Conservation (phyloP, 2,797 vertebrate species). For the Agapornis canus region DNA sequence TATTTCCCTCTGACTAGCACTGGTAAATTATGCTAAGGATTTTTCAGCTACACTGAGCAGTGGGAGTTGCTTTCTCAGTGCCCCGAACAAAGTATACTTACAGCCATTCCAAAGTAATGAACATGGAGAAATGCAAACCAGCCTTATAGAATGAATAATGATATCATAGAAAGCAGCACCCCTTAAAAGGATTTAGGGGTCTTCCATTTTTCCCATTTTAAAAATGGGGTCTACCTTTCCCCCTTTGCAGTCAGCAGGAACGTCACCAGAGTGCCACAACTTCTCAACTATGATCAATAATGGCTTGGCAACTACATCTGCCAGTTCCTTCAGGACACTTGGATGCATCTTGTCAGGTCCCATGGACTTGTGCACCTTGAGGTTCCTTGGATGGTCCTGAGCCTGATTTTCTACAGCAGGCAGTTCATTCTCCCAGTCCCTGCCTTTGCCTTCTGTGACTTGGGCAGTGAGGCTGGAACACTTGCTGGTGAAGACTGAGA, state of each 20-base stretch:
- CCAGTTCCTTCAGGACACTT: not conserved
- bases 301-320: not conserved
- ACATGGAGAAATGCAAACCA: not conserved
- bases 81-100: not conserved
- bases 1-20: not conserved
- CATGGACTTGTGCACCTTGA: not conserved
- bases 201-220: not conserved
- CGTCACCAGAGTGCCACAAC: accelerated
- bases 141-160: not conserved
- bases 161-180: not conserved
- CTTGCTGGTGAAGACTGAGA: not conserved
- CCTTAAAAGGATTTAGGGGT: not conserved
- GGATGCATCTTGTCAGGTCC: not conserved
- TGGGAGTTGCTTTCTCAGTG: not conserved
- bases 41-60: not conserved
- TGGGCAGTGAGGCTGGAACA: not conserved
- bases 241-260: not conserved
- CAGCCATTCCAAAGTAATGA: not conserved
- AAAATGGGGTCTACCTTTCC: not conserved
- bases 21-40: not conserved
- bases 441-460: not conserved
- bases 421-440: not conserved
- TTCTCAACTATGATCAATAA: not conserved
- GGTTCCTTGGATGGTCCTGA: not conserved
- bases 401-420: not conserved